A percentile compares a stretch with the other conserved stretches of the same genome.
Conservation (phyloP, 2,888 invertebrate species). For the Camponotus fellah region DNA sequence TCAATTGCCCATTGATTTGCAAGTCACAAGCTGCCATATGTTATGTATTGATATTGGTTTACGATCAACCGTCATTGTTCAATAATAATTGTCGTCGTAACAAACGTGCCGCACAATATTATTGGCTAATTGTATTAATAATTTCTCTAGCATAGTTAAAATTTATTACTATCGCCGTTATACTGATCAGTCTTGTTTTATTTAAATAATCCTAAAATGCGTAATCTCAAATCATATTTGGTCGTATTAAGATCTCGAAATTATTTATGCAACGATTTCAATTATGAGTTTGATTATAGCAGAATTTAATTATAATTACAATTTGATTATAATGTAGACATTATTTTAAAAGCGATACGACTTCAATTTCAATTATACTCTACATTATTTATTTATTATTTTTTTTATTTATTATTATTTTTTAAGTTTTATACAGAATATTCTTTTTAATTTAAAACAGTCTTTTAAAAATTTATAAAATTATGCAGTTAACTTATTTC, state of each 20-base stretch:
- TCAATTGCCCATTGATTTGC: conserved; percentile 46
- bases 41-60: conserved; percentile 42
- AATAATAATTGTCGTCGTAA: conserved; percentile 14
- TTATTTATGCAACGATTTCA: conserved; percentile 8
- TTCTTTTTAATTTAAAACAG: not conserved
- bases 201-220: conserved; percentile 8
- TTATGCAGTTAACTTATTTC: conserved; percentile 8
- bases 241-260: conserved; percentile 12
- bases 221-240: conserved; percentile 12
- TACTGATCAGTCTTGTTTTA: not conserved
- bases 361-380: not conserved
- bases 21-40: conserved; percentile 5
- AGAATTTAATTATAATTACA: not conserved
- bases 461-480: conserved; percentile 9
- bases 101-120: conserved; percentile 26
- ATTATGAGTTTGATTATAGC: not conserved
- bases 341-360: not conserved
- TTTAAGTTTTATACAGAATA: not conserved
- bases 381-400: no score
- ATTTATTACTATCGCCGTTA: conserved; percentile 11
- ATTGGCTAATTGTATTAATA: conserved; percentile 32
- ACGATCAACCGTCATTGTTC: conserved; percentile 38
- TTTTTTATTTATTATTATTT: no score
- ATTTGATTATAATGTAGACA: not conserved
- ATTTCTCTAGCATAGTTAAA: conserved; percentile 13